Base-by-base conservation (phyloP, 2,888 invertebrate species). In the Calameuta filiformis region DNA sequence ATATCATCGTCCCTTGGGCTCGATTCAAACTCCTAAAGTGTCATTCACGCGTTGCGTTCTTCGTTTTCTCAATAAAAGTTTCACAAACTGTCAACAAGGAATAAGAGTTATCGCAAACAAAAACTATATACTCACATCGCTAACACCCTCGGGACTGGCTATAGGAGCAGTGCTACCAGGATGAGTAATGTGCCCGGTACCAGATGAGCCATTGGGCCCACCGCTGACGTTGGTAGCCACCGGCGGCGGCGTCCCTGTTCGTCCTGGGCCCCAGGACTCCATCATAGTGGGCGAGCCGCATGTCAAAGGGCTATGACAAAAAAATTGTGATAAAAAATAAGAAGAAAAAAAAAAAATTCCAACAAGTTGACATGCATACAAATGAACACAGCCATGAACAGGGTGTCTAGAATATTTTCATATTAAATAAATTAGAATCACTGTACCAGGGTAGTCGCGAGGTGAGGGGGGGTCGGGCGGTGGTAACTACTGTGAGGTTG, bases 251-350 rank as follows among this genome's bases (percentile, higher is more conserved):
- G 88, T 87, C 74, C 88, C 90, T 77, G 88, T 88, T 81, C 88
- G 69, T 78, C 87, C 87, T 78, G 87, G 86, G 76, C 90, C 89
- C 91, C 90, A 91, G 76, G 93, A 92, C 83, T 93, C 93, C 92
- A 93, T 92, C 82, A 93, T 93, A 77, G 93, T 93, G 71, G 93
- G 93, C 56, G 93, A 93, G 83, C 92, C 92, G 87, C 93, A 92
- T 87, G 93, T 93, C 87, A 93, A 87, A 80, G 93, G 93, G 85
- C 93, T 93, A 86, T 79, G 89, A 91, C 73, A 69, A 83, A 83
- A 75, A 79, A 69, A 74, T 73, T 69, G 69, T 71, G 37, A 40
- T 12, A n/a, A 33, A 34, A 31, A 34, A 31, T 71, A 9, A 23
- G 6, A 23, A 56, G 23, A 23, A 35, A 12, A 35, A 12, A 12